Evolutionary conservation across 2,888 invertebrate genomes (phyloP).

Genomic region (Morpho helenor): DNA sequence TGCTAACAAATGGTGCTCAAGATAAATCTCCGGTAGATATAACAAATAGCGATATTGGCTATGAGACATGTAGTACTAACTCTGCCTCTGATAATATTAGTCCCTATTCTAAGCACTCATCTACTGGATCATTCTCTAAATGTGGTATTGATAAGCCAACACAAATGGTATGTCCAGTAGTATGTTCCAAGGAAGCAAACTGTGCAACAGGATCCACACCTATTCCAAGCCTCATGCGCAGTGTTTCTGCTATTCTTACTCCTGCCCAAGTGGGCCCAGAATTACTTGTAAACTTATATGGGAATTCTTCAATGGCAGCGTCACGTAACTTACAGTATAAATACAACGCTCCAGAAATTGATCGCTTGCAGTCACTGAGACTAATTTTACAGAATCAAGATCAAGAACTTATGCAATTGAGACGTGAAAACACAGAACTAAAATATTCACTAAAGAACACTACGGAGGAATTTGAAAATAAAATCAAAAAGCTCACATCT

Average conservation of each 20-base stretch:
- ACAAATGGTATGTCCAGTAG: constrained; percentile 65
- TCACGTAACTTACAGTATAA: constrained; percentile 54
- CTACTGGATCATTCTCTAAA: constrained; percentile 43
- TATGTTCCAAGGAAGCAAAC: constrained; percentile 47
- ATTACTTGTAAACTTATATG: constrained; percentile 60
- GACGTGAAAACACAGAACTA: constrained; percentile 62
- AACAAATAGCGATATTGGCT: constrained; percentile 59
- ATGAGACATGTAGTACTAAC: constrained; percentile 64
- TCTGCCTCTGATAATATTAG: constrained; percentile 49
- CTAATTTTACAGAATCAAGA: constrained; percentile 64
- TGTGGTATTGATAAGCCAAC: constrained; percentile 57
- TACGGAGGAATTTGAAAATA: constrained; percentile 50
- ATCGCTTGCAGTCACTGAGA: constrained; percentile 56
- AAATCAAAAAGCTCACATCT: constrained; percentile 55
- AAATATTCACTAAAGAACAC: constrained; percentile 51
- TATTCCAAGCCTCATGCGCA: constrained; percentile 58
- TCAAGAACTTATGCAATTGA: constrained; percentile 54
- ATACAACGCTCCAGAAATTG: constrained; percentile 44
- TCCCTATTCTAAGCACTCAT: constrained; percentile 49
- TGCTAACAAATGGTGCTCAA: constrained; percentile 32
- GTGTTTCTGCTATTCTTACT: constrained; percentile 65
- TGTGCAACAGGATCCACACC: constrained; percentile 34
- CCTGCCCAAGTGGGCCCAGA: constrained; percentile 64
- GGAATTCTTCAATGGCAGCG: constrained; percentile 57
- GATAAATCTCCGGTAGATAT: constrained; percentile 44